Evolutionary conservation across 2,113 vertebrate species (phyloP).

Genomic region (Nannospalax galili): DNA sequence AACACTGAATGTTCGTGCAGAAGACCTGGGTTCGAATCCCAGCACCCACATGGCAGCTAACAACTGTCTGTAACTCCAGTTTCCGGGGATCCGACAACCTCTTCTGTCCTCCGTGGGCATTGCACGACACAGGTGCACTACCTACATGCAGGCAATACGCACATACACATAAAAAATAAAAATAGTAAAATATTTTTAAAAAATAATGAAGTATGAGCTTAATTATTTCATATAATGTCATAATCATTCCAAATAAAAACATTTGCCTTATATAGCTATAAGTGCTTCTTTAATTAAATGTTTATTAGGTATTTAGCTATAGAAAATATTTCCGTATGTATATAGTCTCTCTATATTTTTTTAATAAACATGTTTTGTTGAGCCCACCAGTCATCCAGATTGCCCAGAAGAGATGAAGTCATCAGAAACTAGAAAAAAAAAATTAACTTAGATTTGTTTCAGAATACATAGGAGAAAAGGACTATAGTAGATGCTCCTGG

Average conservation of each 20-base stretch:
- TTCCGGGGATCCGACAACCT: too few relatives aligned
- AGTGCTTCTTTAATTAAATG: slow-evolving; percentile 23
- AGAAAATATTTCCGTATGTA: not conserved
- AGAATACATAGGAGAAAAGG: slow-evolving; percentile 24
- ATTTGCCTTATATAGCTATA: not conserved
- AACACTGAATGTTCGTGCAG: too few relatives aligned
- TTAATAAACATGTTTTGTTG: not conserved
- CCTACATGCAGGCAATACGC: too few relatives aligned
- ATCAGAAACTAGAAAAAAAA: slow-evolving; percentile 25
- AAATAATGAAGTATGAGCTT: not conserved
- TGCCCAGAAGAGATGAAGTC: not conserved
- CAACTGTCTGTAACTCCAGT: too few relatives aligned
- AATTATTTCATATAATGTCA: slow-evolving; percentile 35
- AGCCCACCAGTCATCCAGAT: not conserved
- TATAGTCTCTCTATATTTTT: not conserved
- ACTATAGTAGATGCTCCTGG: not conserved
- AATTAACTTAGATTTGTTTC: slow-evolving; percentile 41
- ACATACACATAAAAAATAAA: too few relatives aligned
- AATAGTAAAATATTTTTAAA: too few relatives aligned
- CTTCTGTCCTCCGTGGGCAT: too few relatives aligned
- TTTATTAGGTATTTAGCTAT: slow-evolving; percentile 16
- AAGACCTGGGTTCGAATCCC: too few relatives aligned
- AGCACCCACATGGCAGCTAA: too few relatives aligned
- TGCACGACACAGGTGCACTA: too few relatives aligned
- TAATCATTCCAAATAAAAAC: slow-evolving; percentile 42